phyloP scores from a whole-genome alignment of 35 echinoderm and acorn worm species.

The Eucidaris tribuloides region DNA sequence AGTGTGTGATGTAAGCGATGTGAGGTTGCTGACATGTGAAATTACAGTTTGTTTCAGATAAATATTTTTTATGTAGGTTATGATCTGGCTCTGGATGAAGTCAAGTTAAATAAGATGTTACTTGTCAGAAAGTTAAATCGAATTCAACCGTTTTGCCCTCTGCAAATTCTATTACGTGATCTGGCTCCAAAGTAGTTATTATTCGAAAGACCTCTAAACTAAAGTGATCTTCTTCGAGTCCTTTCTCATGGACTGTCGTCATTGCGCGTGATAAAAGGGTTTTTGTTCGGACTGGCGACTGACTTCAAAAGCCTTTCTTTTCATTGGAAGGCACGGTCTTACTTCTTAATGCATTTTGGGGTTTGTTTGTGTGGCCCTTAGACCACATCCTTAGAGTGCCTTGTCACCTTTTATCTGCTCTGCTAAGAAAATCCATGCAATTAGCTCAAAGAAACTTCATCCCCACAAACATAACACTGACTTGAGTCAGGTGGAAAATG shows the following conservation, averaged over 20 bases:
- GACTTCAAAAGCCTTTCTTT: slow-evolving; percentile 11
- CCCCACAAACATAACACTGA: no score
- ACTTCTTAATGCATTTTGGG: slow-evolving; percentile 11
- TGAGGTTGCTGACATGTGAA: no score
- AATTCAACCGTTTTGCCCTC: no score
- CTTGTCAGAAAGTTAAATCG: no score
- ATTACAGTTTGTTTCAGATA: no score
- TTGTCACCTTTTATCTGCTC: neutral
- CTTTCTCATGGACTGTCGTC: neutral
- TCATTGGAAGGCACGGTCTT: neutral
- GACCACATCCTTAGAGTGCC: neutral
- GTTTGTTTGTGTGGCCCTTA: slow-evolving; percentile 19
- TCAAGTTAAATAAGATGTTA: no score
- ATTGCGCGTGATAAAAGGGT: slow-evolving; percentile 1
- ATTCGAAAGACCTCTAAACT: neutral
- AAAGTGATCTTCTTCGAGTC: neutral
- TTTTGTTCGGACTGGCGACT: slow-evolving; percentile 10
- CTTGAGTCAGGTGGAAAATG: no score
- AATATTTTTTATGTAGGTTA: no score
- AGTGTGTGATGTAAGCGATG: no score
- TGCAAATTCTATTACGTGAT: no score
- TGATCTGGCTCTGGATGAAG: no score
- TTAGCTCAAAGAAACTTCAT: neutral
- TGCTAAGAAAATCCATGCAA: neutral
- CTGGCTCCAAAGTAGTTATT: slow-evolving; percentile 18